phyloP scores from a whole-genome alignment of 2,888 invertebrate species.

The Chirona hameri region DNA sequence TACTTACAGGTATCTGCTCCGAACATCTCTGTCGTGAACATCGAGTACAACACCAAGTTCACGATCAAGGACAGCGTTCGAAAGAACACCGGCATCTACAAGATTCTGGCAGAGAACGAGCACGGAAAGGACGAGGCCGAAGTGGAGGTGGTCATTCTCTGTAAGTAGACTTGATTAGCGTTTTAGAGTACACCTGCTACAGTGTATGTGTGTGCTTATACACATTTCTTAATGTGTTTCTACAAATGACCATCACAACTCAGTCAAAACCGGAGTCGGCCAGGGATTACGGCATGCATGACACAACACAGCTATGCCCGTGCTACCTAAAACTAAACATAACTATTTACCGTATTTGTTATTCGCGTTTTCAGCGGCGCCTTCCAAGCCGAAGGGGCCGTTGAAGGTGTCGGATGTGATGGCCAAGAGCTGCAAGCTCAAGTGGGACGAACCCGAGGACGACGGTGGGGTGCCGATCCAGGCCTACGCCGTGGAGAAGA shows the following conservation, averaged over 20 bases:
- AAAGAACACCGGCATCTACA: constrained; percentile 84
- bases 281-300: too few species aligned
- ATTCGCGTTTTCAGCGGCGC: constrained; percentile 57
- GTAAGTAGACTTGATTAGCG: constrained; percentile 48
- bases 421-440: constrained; percentile 76
- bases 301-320: too few species aligned
- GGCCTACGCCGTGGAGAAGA: constrained; percentile 89
- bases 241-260: too few species aligned
- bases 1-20: constrained; percentile 43
- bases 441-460: constrained; percentile 91
- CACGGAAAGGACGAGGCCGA: constrained; percentile 90
- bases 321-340: too few species aligned
- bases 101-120: constrained; percentile 82
- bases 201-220: too few species aligned
- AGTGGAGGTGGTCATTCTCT: constrained; percentile 85
- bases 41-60: constrained; percentile 86
- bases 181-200: background rate
- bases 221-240: too few species aligned
- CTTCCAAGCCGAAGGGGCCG: constrained; percentile 83
- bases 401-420: constrained; percentile 79
- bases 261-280: too few species aligned
- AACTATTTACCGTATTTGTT: too few species aligned
- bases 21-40: constrained; percentile 72
- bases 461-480: constrained; percentile 91
- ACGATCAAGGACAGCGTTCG: constrained; percentile 72